These are phyloP conservation scores for Arvicanthis niloticus DNA, from an alignment of 2,113 vertebrate species.

Conservation along the genomic window DNA sequence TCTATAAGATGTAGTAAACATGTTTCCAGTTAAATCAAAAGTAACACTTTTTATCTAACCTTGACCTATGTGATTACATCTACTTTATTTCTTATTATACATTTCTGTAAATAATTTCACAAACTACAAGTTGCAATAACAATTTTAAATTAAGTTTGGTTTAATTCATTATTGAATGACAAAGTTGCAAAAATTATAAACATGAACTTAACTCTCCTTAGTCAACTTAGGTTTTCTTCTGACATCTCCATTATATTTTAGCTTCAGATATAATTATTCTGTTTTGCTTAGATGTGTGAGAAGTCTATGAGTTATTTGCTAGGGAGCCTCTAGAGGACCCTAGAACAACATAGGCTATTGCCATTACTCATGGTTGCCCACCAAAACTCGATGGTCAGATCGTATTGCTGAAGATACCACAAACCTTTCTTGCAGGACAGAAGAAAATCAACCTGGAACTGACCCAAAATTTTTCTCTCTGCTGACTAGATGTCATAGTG, in stretches of 20 bases:
- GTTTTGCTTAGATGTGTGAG: constrained; percentile 34
- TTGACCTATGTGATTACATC: background rate
- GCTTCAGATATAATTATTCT: constrained; percentile 62
- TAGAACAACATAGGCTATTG: background rate
- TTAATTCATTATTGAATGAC: background rate
- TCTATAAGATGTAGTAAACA: background rate
- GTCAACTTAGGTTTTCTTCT: background rate
- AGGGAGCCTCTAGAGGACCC: background rate
- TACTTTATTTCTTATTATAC: background rate
- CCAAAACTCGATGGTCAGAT: background rate
- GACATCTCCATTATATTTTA: background rate
- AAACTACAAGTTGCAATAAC: constrained; percentile 9
- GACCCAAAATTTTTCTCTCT: background rate
- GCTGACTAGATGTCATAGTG: background rate
- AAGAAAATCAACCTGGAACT: background rate
- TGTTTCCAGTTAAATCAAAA: background rate
- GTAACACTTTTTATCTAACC: background rate
- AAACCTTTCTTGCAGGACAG: background rate
- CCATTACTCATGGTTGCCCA: background rate
- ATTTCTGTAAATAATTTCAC: background rate
- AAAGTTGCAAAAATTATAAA: constrained; percentile 2
- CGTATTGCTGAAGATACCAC: background rate
- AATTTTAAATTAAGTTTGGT: constrained; percentile 47
- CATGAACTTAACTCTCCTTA: constrained; percentile 43
- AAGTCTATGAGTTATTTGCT: background rate